A percentile compares a stretch with the other conserved stretches of the same genome.
phyloP scores from a whole-genome alignment of 2,797 vertebrate genomes.

The Knipowitschia caucasica region DNA sequence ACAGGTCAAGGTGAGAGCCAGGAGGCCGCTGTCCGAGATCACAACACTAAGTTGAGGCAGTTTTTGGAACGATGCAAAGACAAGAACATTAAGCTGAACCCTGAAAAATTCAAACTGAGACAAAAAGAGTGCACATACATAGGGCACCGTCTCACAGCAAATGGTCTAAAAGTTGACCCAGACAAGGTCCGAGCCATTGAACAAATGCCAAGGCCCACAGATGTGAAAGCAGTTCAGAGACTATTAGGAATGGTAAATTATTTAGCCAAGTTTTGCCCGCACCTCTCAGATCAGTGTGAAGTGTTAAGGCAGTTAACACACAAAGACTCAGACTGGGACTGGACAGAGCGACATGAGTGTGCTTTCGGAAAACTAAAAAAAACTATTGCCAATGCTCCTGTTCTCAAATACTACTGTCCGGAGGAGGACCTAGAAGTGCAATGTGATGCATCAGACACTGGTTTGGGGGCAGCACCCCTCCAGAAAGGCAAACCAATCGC shows the following conservation, averaged over 20 bases:
- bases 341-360: conserved; percentile 17
- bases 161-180: conserved; percentile 7
- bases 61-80: not conserved
- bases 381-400: conserved; percentile 5
- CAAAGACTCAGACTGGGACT: conserved; percentile 17
- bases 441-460: conserved; percentile 23
- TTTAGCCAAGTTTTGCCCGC: conserved; percentile 15
- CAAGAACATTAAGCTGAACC: conserved; percentile 1
- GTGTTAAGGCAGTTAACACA: conserved; percentile 20
- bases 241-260: conserved; percentile 15
- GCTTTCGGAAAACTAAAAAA: conserved; percentile 23
- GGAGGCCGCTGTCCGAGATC: not conserved
- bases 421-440: conserved; percentile 8
- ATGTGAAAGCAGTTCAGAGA: conserved; percentile 10
- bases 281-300: conserved; percentile 18
- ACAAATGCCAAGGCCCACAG: too few species aligned
- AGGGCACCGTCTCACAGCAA: conserved; percentile 8
- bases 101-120: conserved; percentile 17
- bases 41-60: not conserved
- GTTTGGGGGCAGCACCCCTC: too few species aligned
- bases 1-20: not conserved
- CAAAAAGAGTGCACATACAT: conserved; percentile 14
- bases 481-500: too few species aligned
- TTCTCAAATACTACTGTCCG: too few species aligned
- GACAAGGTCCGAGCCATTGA: conserved; percentile 16